Conservation (phyloP, 1,140 invertebrate genomes). For the Polypedilum pembai region DNA sequence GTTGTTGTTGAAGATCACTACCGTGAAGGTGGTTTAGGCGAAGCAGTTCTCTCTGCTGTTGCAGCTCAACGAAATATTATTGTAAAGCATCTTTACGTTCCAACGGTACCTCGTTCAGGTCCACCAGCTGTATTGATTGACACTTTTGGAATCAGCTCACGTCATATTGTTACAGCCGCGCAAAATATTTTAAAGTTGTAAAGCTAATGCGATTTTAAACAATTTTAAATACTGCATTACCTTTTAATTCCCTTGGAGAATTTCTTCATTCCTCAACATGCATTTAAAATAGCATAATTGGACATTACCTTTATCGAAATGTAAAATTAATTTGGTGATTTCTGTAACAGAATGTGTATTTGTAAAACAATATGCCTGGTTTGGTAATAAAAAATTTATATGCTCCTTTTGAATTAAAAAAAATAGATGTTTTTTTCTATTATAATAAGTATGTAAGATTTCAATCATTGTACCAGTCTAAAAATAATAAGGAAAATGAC, state of each 20-base stretch:
- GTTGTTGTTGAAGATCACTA: slow-evolving; percentile 93
- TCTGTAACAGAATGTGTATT: background rate
- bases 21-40: slow-evolving; percentile 81
- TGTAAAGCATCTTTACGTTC: slow-evolving; percentile 82
- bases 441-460: background rate
- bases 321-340: background rate
- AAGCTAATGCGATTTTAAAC: slow-evolving; percentile 29
- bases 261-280: no score
- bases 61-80: slow-evolving; percentile 61
- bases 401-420: background rate
- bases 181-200: slow-evolving; percentile 54
- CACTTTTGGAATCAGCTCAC: slow-evolving; percentile 79
- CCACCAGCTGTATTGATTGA: slow-evolving; percentile 77
- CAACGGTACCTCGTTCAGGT: slow-evolving; percentile 82
- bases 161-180: slow-evolving; percentile 66
- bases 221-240: no score
- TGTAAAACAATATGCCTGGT: background rate
- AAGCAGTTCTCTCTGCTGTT: slow-evolving; percentile 81
- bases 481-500: slow-evolving; percentile 89
- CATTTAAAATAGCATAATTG: no score
- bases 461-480: slow-evolving; percentile 89
- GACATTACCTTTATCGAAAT: no score
- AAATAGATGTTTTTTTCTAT: background rate
- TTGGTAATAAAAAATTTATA: background rate
- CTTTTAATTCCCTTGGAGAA: no score